Percentiles rank a stretch among this genome's conserved stretches.
phyloP scores from a whole-genome alignment of 1,140 invertebrate species.

The Drosophila saltans region DNA sequence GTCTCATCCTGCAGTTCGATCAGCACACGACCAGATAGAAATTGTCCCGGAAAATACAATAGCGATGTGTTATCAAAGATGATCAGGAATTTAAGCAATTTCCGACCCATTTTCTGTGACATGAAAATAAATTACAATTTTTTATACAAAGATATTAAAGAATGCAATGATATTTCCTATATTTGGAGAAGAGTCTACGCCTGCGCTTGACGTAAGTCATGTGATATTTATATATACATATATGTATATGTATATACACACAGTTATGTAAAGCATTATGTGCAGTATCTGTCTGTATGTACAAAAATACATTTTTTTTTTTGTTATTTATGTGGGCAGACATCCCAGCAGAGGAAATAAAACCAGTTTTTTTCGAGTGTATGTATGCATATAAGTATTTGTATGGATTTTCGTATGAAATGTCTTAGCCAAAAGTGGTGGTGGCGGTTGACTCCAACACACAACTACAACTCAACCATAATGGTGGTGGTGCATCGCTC shows the following conservation, averaged over 20 bases:
- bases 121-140: background rate
- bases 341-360: slow-evolving; percentile 40
- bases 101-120: slow-evolving; percentile 88
- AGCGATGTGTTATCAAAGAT: slow-evolving; percentile 96
- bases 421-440: slow-evolving; percentile 16
- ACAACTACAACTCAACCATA: slow-evolving; percentile 3
- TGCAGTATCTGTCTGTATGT: background rate
- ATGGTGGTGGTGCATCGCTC: slow-evolving; percentile 5
- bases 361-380: slow-evolving; percentile 39
- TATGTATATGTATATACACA: background rate
- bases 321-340: slow-evolving; percentile 41
- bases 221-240: background rate
- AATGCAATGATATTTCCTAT: background rate
- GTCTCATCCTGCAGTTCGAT: slow-evolving; percentile 97
- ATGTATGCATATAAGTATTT: slow-evolving; percentile 30
- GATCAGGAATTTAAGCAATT: slow-evolving; percentile 96
- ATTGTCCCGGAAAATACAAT: slow-evolving; percentile 95
- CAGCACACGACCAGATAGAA: slow-evolving; percentile 94
- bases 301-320: slow-evolving; percentile 12
- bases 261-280: slow-evolving; percentile 6
- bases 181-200: slow-evolving; percentile 7
- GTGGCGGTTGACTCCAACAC: slow-evolving; percentile 7
- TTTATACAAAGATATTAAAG: background rate
- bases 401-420: slow-evolving; percentile 6
- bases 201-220: slow-evolving; percentile 1